These are phyloP conservation scores for Drosophila planitibia DNA, from an alignment of 2,888 invertebrate species.

Conservation along the genomic window DNA sequence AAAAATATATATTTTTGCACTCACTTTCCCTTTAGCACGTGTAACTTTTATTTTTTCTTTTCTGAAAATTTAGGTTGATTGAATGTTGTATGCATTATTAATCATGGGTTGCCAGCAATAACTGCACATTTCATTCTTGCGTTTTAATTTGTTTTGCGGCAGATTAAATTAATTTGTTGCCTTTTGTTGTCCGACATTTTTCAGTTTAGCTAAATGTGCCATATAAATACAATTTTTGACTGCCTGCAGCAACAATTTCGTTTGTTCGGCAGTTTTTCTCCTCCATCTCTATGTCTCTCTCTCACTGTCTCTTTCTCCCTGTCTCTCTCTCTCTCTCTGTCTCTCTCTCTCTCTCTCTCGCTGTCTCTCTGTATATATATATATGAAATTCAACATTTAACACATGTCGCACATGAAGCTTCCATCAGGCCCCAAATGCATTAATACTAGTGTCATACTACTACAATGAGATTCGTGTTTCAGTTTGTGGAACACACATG, in stretches of 20 bases:
- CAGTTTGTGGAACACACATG: slow-evolving; percentile 28
- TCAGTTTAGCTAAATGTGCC: slow-evolving; percentile 33
- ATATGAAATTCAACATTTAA: slow-evolving; percentile 18
- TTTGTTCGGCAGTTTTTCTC: neutral
- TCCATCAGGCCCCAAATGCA: slow-evolving; percentile 28
- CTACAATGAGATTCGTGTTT: slow-evolving; percentile 34
- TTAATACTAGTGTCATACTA: slow-evolving; percentile 23
- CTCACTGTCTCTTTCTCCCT: slow-evolving; percentile 2
- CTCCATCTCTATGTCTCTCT: neutral
- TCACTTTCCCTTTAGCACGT: neutral
- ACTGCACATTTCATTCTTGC: slow-evolving; percentile 30
- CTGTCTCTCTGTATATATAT: neutral
- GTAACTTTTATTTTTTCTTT: slow-evolving; percentile 39
- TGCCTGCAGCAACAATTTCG: slow-evolving; percentile 1
- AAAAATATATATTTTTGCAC: neutral
- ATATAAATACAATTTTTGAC: slow-evolving; percentile 21
- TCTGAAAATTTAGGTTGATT: slow-evolving; percentile 23
- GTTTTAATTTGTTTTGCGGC: slow-evolving; percentile 58
- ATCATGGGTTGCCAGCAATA: slow-evolving; percentile 27
- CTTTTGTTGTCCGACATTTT: slow-evolving; percentile 37
- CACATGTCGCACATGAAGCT: slow-evolving; percentile 43
- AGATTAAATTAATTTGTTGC: slow-evolving; percentile 74
- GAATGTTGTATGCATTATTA: slow-evolving; percentile 47
- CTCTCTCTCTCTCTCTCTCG: slow-evolving; percentile 5
- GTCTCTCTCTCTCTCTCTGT: slow-evolving; percentile 10